Conservation (phyloP, 2,888 invertebrate species). For the Leptopilina drosophilae region DNA sequence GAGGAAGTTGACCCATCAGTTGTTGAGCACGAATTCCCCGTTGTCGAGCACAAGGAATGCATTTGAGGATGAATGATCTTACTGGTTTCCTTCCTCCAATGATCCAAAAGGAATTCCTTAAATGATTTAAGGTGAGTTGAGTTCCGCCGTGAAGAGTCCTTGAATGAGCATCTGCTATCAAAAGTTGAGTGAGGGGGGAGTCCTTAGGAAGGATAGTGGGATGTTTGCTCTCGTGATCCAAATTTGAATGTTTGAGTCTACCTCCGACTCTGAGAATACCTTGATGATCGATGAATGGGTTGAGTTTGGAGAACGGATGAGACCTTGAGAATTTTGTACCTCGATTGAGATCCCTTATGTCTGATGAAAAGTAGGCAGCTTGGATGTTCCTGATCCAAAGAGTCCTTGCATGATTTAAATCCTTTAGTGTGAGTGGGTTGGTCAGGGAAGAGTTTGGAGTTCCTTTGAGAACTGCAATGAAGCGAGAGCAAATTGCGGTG, state of each 20-base stretch:
- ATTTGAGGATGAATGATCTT: not conserved
- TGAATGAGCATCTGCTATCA: constrained; percentile 50
- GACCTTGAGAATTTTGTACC: not conserved
- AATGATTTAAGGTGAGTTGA: constrained; percentile 34
- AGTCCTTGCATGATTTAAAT: not conserved
- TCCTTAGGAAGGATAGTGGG: constrained; percentile 44
- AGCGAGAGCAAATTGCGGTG: not conserved
- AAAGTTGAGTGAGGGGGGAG: constrained; percentile 42
- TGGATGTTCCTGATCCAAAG: not conserved
- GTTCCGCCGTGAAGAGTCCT: constrained; percentile 48
- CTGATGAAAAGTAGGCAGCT: not conserved
- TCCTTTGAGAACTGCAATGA: not conserved
- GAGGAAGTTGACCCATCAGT: not conserved
- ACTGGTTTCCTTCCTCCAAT: constrained; percentile 45
- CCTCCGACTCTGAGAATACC: not conserved
- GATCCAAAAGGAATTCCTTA: constrained; percentile 50
- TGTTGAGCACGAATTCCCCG: not conserved
- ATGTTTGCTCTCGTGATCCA: too few species aligned
- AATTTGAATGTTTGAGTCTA: too few species aligned
- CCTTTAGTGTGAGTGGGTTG: not conserved
- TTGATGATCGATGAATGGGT: not conserved
- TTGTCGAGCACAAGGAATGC: not conserved
- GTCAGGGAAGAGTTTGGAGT: not conserved
- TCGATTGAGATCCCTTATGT: not conserved
- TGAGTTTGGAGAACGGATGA: not conserved